Percentiles rank a stretch among this genome's conserved stretches.
phyloP scores from a whole-genome alignment of 2,888 invertebrate genomes.

The Cotesia congregata region DNA sequence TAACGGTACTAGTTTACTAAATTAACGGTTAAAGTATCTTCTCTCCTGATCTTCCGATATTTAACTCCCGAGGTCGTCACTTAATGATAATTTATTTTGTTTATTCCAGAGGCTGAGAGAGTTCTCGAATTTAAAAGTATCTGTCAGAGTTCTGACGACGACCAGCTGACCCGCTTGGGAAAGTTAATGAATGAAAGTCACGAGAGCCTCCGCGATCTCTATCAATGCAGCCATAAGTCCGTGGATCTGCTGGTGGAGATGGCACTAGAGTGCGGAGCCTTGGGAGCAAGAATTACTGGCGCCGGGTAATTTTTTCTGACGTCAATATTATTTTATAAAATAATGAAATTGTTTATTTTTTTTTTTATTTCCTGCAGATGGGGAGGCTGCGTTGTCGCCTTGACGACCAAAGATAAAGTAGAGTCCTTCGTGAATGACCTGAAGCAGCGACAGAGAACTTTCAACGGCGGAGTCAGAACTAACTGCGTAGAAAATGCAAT shows the following conservation, averaged over 20 bases:
- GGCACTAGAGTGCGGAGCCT: conserved; percentile 77
- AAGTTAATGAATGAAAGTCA: conserved; percentile 92
- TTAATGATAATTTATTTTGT: conserved; percentile 9
- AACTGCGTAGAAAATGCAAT: conserved; percentile 74
- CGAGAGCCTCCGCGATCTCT: conserved; percentile 84
- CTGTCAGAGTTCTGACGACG: conserved; percentile 61
- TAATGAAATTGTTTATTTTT: neutral
- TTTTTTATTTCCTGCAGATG: conserved; percentile 75
- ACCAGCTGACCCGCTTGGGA: conserved; percentile 77
- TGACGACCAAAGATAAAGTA: conserved; percentile 79
- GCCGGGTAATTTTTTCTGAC: conserved; percentile 78
- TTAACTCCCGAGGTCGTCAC: neutral
- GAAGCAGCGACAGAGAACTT: conserved; percentile 77
- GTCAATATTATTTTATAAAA: conserved; percentile 12
- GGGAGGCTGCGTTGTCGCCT: conserved; percentile 96
- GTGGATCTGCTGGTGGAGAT: conserved; percentile 86
- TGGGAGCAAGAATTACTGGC: conserved; percentile 95
- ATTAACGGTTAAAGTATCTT: neutral
- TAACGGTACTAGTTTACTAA: neutral
- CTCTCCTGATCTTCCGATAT: no score
- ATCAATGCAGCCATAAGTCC: conserved; percentile 93
- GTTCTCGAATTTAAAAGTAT: conserved; percentile 73
- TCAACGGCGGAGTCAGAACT: conserved; percentile 51
- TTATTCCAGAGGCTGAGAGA: conserved; percentile 83
- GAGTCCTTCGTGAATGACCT: conserved; percentile 79